phyloP scores from a whole-genome alignment of 2,888 invertebrate species.

The Chaetogeoica ovagalla region DNA sequence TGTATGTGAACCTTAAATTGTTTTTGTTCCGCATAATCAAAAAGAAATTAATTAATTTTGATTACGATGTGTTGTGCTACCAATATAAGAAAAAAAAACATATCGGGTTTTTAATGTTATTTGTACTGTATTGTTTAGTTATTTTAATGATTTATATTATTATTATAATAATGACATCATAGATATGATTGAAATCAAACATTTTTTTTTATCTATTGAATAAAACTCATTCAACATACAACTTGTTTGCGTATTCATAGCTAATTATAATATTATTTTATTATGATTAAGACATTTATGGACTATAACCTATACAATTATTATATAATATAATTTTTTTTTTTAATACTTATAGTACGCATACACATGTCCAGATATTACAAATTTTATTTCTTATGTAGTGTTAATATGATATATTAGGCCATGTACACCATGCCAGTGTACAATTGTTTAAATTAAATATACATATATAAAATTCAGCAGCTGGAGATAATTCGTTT shows the following conservation, averaged over 20 bases:
- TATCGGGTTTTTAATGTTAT: conserved; percentile 8
- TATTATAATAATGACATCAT: not conserved
- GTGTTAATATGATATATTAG: not conserved
- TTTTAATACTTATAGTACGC: not conserved
- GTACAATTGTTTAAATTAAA: not conserved
- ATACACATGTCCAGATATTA: not conserved
- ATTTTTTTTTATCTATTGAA: not conserved
- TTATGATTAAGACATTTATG: not conserved
- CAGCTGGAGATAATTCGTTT: not conserved
- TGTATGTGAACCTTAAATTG: not conserved
- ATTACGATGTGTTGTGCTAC: conserved; percentile 5
- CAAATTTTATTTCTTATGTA: not conserved
- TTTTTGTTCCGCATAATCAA: conserved; percentile 9
- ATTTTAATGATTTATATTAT: conserved; percentile 14
- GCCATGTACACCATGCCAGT: not conserved
- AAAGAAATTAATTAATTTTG: not conserved
- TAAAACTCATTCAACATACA: not conserved
- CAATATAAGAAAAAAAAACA: conserved; percentile 5
- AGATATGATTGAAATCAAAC: conserved; percentile 3
- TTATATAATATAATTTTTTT: not conserved
- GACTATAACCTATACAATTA: conserved; percentile 4
- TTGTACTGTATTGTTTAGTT: conserved; percentile 9
- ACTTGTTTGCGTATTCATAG: not conserved
- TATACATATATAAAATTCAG: not conserved
- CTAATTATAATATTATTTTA: not conserved